These are phyloP conservation scores for Helobdella robusta DNA, from an alignment of 2,888 invertebrate species.

Conservation along the genomic window DNA sequence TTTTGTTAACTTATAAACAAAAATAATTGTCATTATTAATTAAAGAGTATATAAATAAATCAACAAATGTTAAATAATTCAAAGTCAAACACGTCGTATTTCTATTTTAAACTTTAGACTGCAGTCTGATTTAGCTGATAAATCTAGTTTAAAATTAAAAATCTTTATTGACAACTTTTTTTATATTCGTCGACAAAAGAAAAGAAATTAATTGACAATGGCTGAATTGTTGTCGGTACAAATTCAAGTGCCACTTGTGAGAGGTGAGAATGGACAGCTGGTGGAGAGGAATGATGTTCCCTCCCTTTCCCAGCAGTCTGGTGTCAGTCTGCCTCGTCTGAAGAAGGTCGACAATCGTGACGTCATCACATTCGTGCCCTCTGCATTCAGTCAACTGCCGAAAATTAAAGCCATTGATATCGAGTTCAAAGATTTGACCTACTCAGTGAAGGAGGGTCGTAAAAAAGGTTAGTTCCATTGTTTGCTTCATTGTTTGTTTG, in stretches of 20 bases:
- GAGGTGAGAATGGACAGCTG: constrained; percentile 33
- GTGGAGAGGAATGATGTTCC: constrained; percentile 28
- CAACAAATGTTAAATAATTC: too few relatives aligned
- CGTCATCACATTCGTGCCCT: constrained; percentile 16
- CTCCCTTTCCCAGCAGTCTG: neutral
- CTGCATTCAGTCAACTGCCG: constrained; percentile 31
- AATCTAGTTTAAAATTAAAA: too few relatives aligned
- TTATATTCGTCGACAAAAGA: too few relatives aligned
- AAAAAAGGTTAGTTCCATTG: constrained; percentile 40
- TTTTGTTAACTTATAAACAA: too few relatives aligned
- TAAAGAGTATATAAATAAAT: too few relatives aligned
- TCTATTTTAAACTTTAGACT: too few relatives aligned
- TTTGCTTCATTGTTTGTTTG: too few relatives aligned
- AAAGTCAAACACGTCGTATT: too few relatives aligned
- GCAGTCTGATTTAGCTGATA: too few relatives aligned
- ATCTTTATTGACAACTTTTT: too few relatives aligned
- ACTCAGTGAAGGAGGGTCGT: constrained; percentile 69
- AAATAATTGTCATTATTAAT: too few relatives aligned
- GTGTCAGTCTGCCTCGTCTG: constrained; percentile 30
- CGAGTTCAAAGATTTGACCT: constrained; percentile 76
- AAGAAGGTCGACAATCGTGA: constrained; percentile 35
- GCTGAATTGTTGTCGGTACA: constrained; percentile 47
- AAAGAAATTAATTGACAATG: too few relatives aligned
- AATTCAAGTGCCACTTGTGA: constrained; percentile 43
- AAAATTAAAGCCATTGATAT: constrained; percentile 76